Evolutionary conservation across 2,113 vertebrate genomes (phyloP).

Genomic region (Misgurnus mizolepis): DNA sequence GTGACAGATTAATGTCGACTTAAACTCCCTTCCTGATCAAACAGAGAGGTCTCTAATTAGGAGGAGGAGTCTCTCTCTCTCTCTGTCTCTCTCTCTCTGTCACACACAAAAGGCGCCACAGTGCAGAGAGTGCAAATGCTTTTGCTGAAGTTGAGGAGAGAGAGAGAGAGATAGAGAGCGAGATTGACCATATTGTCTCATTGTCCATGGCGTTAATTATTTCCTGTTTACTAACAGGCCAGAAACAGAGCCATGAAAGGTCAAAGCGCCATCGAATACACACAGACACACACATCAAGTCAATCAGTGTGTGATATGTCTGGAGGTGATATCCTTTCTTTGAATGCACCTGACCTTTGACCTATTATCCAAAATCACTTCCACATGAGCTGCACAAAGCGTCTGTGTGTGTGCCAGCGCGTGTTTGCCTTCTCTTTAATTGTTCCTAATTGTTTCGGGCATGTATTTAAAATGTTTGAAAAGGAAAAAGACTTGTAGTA

Average conservation of each 20-base stretch:
- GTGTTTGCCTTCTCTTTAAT: constrained; percentile 23
- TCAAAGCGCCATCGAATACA: constrained; percentile 80
- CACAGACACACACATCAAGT: constrained; percentile 22
- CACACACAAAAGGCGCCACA: constrained; percentile 31
- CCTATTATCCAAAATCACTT: constrained; percentile 54
- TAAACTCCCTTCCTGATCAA: constrained; percentile 95
- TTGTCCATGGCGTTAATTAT: constrained; percentile 95
- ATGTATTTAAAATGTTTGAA: not conserved
- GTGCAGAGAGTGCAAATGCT: constrained; percentile 20
- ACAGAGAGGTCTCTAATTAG: constrained; percentile 98
- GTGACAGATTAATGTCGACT: constrained; percentile 95
- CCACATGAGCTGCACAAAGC: constrained; percentile 22
- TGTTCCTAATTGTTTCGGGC: not conserved
- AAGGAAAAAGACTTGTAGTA: not conserved
- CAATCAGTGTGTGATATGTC: constrained; percentile 70
- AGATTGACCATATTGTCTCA: constrained; percentile 79
- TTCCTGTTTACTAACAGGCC: constrained; percentile 96
- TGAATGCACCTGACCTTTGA: constrained; percentile 71
- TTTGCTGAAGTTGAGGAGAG: not conserved
- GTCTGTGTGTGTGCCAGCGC: constrained; percentile 24
- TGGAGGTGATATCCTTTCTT: constrained; percentile 67
- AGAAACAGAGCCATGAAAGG: constrained; percentile 75
- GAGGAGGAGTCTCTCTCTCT: constrained; percentile 75
- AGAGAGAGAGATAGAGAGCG: not conserved
- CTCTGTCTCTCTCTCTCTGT: constrained; percentile 11